Evolutionary conservation across 1,140 invertebrate genomes (phyloP).

Genomic region (Aphaenogaster rudis): DNA sequence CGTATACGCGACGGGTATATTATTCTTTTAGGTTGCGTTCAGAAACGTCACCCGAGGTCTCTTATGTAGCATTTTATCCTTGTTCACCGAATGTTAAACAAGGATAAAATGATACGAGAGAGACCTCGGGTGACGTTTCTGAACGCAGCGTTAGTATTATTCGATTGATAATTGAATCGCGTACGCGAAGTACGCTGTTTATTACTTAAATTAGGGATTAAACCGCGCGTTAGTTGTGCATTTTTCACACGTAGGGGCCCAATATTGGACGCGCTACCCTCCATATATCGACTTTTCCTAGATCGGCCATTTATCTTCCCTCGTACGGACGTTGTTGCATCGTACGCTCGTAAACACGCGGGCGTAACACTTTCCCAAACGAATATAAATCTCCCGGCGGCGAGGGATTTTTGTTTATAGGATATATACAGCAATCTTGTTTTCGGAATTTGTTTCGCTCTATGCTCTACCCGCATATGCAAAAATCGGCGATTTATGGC

Average conservation of each 20-base stretch:
- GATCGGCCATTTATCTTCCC: constrained; percentile 50
- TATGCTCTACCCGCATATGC: constrained; percentile 45
- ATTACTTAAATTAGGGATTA: constrained; percentile 3
- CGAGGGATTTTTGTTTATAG: constrained; percentile 59
- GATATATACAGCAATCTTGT: constrained; percentile 58
- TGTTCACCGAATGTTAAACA: too few species aligned
- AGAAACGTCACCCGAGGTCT: too few species aligned
- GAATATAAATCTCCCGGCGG: constrained; percentile 58
- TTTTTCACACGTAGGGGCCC: neutral
- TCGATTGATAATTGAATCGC: neutral
- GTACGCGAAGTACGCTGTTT: neutral
- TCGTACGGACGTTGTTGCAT: constrained; percentile 40
- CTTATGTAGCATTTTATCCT: too few species aligned
- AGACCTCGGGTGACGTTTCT: too few species aligned
- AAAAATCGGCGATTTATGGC: constrained; percentile 54
- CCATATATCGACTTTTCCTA: constrained; percentile 48
- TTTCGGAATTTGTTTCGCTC: constrained; percentile 58
- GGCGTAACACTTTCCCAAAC: constrained; percentile 60
- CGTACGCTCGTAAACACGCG: constrained; percentile 58
- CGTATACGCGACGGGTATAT: neutral
- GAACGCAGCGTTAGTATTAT: too few species aligned
- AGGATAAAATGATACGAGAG: too few species aligned
- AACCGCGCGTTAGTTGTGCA: neutral
- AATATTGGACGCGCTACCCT: constrained; percentile 3
- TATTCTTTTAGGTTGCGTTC: neutral